These are phyloP conservation scores for Cydia fagiglandana DNA, from an alignment of 1,140 invertebrate genomes.

Conservation along the genomic window DNA sequence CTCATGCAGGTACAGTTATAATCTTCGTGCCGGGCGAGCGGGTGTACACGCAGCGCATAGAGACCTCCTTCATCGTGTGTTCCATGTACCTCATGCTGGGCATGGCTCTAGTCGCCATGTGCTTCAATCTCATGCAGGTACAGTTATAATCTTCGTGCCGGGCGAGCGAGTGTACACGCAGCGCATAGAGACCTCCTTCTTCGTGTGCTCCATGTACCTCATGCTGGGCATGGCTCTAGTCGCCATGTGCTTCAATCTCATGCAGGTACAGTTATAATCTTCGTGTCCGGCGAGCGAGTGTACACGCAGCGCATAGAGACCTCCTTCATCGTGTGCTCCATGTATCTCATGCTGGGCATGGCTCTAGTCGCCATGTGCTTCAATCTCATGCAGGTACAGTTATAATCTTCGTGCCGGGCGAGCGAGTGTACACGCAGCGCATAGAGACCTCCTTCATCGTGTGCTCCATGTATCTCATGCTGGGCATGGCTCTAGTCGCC, in stretches of 20 bases:
- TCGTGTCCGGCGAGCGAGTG: conserved; percentile 89
- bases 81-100: conserved; percentile 94
- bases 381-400: conserved; percentile 92
- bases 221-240: conserved; percentile 98
- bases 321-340: conserved; percentile 91
- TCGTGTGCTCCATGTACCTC: conserved; percentile 92
- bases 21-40: conserved; percentile 91
- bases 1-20: conserved; percentile 88
- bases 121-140: conserved; percentile 97
- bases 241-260: conserved; percentile 99
- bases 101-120: conserved; percentile 99
- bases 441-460: conserved; percentile 90
- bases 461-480: conserved; percentile 93
- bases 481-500: conserved; percentile 98
- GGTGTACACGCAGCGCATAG: conserved; percentile 79
- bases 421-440: conserved; percentile 80
- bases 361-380: conserved; percentile 99
- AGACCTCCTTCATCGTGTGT: conserved; percentile 91
- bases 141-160: too few species aligned
- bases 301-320: conserved; percentile 82
- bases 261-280: conserved; percentile 85
- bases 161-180: conserved; percentile 83
- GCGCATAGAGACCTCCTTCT: conserved; percentile 87
- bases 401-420: conserved; percentile 86
- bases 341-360: conserved; percentile 96